phyloP scores from a whole-genome alignment of 2,113 vertebrate species.

The Menura novaehollandiae region DNA sequence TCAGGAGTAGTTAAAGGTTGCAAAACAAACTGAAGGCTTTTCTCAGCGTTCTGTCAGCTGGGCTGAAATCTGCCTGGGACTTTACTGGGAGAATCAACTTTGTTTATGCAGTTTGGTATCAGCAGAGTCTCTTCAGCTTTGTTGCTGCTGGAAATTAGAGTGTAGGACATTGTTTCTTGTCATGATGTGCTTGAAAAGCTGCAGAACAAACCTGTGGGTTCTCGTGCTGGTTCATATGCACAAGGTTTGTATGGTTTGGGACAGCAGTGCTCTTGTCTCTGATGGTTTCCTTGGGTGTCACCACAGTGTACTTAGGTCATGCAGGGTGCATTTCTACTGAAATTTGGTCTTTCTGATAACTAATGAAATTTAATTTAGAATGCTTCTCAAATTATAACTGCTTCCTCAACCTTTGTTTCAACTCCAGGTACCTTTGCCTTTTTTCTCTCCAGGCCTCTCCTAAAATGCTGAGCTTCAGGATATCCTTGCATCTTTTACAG shows the following conservation, averaged over 20 bases:
- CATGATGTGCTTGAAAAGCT: not conserved
- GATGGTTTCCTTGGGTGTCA: not conserved
- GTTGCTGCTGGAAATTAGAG: not conserved
- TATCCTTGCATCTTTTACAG: constrained; percentile 59
- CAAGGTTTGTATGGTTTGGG: fast-evolving
- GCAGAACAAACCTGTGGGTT: not conserved
- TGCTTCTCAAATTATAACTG: not conserved
- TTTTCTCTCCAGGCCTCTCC: not conserved
- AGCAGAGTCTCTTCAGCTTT: not conserved
- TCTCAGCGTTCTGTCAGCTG: not conserved
- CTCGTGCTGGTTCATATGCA: fast-evolving
- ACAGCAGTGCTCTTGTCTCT: not conserved
- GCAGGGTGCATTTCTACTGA: not conserved
- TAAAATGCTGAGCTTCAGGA: constrained; percentile 27
- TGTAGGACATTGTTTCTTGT: fast-evolving
- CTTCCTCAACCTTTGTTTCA: not conserved
- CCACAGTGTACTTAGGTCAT: fast-evolving
- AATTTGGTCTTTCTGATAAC: not conserved
- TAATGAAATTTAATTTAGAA: not conserved
- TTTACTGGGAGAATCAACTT: not conserved
- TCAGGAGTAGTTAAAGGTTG: not conserved
- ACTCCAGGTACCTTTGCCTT: not conserved
- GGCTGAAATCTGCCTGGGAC: not conserved
- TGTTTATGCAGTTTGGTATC: too few species aligned
- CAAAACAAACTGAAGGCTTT: not conserved